Percentiles rank a stretch among this genome's conserved stretches.
Conservation (phyloP, 2,888 invertebrate species). For the Diarsia dahlii region DNA sequence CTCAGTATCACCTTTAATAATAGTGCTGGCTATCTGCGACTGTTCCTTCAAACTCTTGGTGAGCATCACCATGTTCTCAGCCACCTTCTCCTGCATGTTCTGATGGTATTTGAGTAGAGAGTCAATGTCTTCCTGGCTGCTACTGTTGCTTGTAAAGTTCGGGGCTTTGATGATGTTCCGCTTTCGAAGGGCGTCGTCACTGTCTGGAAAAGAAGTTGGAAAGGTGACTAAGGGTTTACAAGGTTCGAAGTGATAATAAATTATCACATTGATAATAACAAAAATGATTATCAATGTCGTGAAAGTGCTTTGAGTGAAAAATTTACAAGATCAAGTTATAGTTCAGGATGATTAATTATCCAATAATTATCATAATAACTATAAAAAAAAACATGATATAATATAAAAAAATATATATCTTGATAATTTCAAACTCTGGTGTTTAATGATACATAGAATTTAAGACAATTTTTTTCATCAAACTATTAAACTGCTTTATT, state of each 20-base stretch:
- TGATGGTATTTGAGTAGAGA: conserved; percentile 96
- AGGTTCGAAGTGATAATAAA: background rate
- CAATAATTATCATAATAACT: too few relatives aligned
- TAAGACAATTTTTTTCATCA: too few relatives aligned
- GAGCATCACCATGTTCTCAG: conserved; percentile 97
- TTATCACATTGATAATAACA: background rate
- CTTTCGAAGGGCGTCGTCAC: conserved; percentile 87
- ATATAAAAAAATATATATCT: too few relatives aligned
- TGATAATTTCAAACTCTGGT: too few relatives aligned
- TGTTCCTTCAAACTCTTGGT: conserved; percentile 97
- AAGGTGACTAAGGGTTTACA: background rate
- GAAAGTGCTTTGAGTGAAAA: too few relatives aligned
- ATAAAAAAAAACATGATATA: too few relatives aligned
- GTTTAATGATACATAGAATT: background rate
- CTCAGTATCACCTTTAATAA: conserved; percentile 97
- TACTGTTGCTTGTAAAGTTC: conserved; percentile 85
- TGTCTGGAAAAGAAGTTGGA: conserved; percentile 64
- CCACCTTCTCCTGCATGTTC: conserved; percentile 97
- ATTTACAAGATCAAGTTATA: too few relatives aligned
- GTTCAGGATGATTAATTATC: too few relatives aligned
- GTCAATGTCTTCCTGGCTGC: conserved; percentile 93
- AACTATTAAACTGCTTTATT: background rate
- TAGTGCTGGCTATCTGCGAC: conserved; percentile 96
- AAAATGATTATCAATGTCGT: too few relatives aligned
- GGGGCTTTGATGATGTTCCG: conserved; percentile 89